Percentiles rank a stretch among this genome's conserved stretches.
phyloP scores from a whole-genome alignment of 2,888 invertebrate species.

The Chrysopilus asiliformis region DNA sequence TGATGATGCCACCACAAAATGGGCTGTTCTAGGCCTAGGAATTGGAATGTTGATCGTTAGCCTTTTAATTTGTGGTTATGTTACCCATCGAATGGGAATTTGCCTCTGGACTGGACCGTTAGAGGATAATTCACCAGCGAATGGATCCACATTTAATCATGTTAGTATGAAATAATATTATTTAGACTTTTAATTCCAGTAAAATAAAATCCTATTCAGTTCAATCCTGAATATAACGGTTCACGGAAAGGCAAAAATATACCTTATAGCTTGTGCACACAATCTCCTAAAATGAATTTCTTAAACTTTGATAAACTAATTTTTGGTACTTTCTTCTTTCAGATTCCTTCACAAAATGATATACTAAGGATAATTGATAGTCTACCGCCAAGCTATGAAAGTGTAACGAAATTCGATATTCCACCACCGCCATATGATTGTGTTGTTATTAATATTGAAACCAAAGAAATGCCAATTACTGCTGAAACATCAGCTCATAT shows the following conservation, averaged over 20 bases:
- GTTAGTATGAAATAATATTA: too few relatives aligned
- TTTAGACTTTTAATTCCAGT: too few relatives aligned
- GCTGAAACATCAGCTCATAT: constrained; percentile 1
- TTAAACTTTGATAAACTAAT: too few relatives aligned
- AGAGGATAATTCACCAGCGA: constrained; percentile 25
- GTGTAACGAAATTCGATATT: constrained; percentile 32
- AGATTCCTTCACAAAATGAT: constrained; percentile 35
- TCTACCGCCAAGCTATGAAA: constrained; percentile 36
- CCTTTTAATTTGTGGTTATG: constrained; percentile 36
- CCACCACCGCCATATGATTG: constrained; percentile 36
- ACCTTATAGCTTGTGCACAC: too few relatives aligned
- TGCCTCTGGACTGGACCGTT: constrained; percentile 36
- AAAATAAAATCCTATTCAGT: too few relatives aligned
- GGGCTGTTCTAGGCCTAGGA: constrained; percentile 36
- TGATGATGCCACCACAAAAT: constrained; percentile 27
- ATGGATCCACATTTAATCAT: too few relatives aligned
- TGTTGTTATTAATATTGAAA: constrained; percentile 29
- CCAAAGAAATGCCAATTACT: constrained; percentile 3
- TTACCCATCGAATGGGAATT: constrained; percentile 36
- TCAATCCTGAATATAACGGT: too few relatives aligned
- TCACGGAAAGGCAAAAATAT: too few relatives aligned
- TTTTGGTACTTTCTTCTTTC: constrained; percentile 6
- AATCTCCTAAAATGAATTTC: too few relatives aligned
- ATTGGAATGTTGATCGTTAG: constrained; percentile 34
- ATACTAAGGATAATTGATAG: constrained; percentile 31